Conservation (phyloP, 2,797 vertebrate genomes). For the Margarornis squamiger region DNA sequence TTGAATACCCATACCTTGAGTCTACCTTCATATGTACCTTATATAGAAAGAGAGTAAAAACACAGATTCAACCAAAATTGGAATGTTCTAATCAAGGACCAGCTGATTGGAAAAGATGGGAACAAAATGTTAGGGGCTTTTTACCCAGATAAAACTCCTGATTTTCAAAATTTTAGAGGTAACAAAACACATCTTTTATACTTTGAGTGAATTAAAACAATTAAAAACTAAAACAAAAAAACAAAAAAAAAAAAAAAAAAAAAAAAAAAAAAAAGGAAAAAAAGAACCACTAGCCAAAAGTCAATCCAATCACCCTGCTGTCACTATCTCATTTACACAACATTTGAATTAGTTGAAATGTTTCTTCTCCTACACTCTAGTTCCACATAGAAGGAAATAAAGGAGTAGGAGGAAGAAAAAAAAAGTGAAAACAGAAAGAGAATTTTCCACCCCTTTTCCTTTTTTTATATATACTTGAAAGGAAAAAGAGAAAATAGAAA, state of each 20-base stretch:
- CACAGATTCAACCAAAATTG: background rate
- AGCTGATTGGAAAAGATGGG: background rate
- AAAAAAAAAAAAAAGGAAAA: too few species aligned
- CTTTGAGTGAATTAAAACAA: background rate
- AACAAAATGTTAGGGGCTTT: background rate
- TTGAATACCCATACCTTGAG: background rate
- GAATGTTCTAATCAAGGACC: background rate
- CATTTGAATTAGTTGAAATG: background rate
- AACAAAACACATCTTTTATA: background rate
- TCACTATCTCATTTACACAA: background rate
- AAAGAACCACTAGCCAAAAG: background rate
- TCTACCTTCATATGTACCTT: background rate
- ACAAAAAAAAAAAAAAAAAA: background rate
- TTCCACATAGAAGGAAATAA: background rate
- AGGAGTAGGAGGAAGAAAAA: background rate
- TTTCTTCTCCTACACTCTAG: background rate
- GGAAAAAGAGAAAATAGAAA: background rate
- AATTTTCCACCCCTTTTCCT: background rate
- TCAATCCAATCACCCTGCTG: background rate
- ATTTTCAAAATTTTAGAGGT: background rate
- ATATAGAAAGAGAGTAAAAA: background rate
- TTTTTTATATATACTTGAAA: background rate
- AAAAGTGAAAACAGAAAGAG: background rate
- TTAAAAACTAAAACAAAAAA: background rate
- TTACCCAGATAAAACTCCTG: background rate